Conservation (phyloP, 2,888 invertebrate genomes). For the Eurois occulta region DNA sequence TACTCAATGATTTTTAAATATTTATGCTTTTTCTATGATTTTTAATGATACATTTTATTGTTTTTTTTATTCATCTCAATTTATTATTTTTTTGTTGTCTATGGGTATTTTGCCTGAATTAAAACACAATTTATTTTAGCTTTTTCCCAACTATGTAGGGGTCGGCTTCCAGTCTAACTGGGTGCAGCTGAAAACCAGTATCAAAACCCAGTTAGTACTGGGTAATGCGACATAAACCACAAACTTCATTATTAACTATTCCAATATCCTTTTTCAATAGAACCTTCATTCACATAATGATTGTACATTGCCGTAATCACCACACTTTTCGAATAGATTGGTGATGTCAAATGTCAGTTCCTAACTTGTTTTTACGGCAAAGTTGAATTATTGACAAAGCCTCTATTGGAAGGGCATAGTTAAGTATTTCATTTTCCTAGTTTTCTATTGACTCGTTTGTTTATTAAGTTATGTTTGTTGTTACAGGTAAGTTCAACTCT, state of each 20-base stretch:
- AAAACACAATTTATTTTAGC: too few relatives aligned
- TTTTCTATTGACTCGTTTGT: not conserved
- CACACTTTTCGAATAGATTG: not conserved
- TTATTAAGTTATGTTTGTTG: constrained; percentile 6
- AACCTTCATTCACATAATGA: too few relatives aligned
- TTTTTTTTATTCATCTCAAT: too few relatives aligned
- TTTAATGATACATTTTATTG: too few relatives aligned
- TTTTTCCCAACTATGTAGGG: not conserved
- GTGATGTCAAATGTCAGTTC: not conserved
- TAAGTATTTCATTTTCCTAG: not conserved
- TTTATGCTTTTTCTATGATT: too few relatives aligned
- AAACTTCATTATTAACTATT: not conserved
- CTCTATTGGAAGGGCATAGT: not conserved
- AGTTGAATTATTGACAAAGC: not conserved
- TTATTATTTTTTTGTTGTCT: too few relatives aligned
- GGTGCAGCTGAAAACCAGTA: not conserved
- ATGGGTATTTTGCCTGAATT: too few relatives aligned
- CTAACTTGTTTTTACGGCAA: not conserved
- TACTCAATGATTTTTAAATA: too few relatives aligned
- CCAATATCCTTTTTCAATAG: too few relatives aligned
- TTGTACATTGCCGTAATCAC: too few relatives aligned
- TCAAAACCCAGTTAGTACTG: not conserved
- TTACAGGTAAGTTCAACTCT: constrained; percentile 41
- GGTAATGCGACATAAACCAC: not conserved
- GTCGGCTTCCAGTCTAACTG: not conserved